A percentile compares a stretch with the other conserved stretches of the same genome.
These are phyloP conservation scores for Psettodes erumei DNA, from an alignment of 2,113 vertebrate species.

Conservation along the genomic window DNA sequence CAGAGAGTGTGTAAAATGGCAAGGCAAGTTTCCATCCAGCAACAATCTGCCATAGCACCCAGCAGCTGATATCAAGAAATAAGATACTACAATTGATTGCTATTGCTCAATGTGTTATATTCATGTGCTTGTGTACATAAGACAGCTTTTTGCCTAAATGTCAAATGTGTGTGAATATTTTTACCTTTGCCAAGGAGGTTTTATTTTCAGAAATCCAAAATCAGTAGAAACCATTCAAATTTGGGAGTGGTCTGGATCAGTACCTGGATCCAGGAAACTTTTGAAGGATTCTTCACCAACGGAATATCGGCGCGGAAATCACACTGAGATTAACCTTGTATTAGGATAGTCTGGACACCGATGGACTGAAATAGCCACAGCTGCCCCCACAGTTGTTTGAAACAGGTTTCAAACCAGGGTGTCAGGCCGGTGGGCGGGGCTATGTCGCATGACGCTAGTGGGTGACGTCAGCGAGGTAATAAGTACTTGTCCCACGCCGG, in stretches of 20 bases:
- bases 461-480: conserved; percentile 70
- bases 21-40: not conserved
- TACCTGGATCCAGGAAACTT: too few relatives aligned
- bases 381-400: conserved; percentile 25
- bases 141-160: not conserved
- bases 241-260: too few relatives aligned
- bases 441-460: not conserved
- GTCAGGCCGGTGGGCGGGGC: conserved; percentile 43
- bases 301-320: too few relatives aligned
- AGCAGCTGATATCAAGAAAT: too few relatives aligned
- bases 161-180: not conserved
- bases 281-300: too few relatives aligned
- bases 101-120: too few relatives aligned
- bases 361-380: conserved; percentile 21
- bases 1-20: not conserved
- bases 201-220: too few relatives aligned
- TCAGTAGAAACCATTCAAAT: too few relatives aligned
- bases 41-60: not conserved
- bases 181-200: too few relatives aligned
- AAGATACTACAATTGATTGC: too few relatives aligned
- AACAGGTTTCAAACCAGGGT: not conserved
- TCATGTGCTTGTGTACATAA: too few relatives aligned
- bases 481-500: conserved; percentile 27
- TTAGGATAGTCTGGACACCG: not conserved
- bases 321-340: too few relatives aligned